phyloP scores from a whole-genome alignment of 2,888 invertebrate species.

The Sympetrum striolatum region DNA sequence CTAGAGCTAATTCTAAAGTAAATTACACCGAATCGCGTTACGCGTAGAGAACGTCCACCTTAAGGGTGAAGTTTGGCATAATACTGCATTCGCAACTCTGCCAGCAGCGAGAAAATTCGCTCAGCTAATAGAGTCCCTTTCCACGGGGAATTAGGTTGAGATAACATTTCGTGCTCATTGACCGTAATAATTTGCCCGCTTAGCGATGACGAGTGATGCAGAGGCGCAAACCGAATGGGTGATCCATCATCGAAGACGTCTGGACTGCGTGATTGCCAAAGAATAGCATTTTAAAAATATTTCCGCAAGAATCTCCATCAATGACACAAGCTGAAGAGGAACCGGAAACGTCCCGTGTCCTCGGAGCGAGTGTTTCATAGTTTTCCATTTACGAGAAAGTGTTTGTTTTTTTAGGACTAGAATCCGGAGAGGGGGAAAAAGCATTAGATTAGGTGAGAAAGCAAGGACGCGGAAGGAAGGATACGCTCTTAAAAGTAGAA shows the following conservation, averaged over 20 bases:
- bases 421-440: neutral
- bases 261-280: neutral
- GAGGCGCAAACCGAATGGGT: neutral
- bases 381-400: no score
- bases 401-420: neutral
- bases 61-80: neutral
- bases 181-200: neutral
- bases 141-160: neutral
- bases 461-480: neutral
- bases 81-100: neutral
- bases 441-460: neutral
- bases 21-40: neutral
- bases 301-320: neutral
- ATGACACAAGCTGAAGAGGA: neutral
- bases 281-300: neutral
- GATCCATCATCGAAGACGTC: neutral
- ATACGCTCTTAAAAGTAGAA: neutral
- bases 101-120: neutral
- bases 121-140: neutral
- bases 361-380: neutral
- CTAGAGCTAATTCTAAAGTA: neutral
- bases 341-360: neutral
- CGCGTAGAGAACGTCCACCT: neutral
- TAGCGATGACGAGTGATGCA: neutral
- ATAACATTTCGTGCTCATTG: neutral